Evolutionary conservation across 2,113 vertebrate species (phyloP), one percentile per base, ranked within the genome.

Genomic region (Seriola rivoliana): DNA sequence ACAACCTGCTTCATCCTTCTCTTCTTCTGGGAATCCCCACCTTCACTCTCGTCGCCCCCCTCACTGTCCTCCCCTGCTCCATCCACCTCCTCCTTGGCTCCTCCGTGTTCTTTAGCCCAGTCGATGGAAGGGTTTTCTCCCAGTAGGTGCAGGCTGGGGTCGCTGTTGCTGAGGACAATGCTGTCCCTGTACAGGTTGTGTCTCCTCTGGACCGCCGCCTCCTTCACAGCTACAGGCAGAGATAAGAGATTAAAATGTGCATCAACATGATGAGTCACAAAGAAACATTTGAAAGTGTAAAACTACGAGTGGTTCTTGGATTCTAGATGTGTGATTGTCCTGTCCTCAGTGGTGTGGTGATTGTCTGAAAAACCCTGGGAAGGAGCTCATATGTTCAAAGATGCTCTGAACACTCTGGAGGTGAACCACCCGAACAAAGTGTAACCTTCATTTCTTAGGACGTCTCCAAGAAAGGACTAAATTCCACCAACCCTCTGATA

Each of bases 151-250:
- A 99, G 96, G 93, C 96, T 98, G 86, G 97, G 97, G 90, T 99
- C 98, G 0, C 98, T 99, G 95, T 96, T 97, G 91, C 96, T 95
- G 90, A 99, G 92, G 34, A 99, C 97, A 12, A 99, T 94, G 93
- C 98, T 99, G 95, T 99, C 98, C 2, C 98, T 92, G 91, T 96
- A 99, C 42, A 99, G 95, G 94, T 99, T 99, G 93, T 99, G 98
- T 82, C 96, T 98, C 71, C 97, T 91, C 94, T 99, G 98, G 72
- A 98, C 96, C 0, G 98, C 98, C 0, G 97, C 98, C 86, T 99
- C 98, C 90, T 99, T 99, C 92, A 99, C 98, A 0, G 97, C 98
- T 99, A 88, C 0, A 68, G 71, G 80, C 1, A 58, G 66, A 46
- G 1, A 29, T 0, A 76, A 10, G 29, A 75, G 29, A 13, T 46